These are phyloP conservation scores for Siniperca knerii DNA, from an alignment of 2,113 vertebrate species.

Conservation along the genomic window DNA sequence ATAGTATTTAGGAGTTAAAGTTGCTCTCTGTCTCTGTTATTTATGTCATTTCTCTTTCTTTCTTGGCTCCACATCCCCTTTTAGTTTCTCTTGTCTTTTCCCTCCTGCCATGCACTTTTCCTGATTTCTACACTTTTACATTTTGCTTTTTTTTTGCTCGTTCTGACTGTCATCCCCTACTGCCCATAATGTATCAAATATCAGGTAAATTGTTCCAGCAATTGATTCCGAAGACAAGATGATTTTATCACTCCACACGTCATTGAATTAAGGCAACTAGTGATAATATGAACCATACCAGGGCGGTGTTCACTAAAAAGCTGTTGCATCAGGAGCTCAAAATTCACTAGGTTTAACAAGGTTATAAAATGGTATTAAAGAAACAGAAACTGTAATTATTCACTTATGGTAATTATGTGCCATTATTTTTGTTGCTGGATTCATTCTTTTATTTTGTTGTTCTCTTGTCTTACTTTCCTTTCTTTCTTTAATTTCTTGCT, in stretches of 20 bases:
- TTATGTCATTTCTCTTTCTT: background rate
- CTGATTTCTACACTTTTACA: background rate
- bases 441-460: background rate
- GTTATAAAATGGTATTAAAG: background rate
- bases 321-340: constrained; percentile 6
- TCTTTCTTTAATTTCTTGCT: background rate
- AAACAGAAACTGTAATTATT: background rate
- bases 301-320: background rate
- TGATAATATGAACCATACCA: constrained; percentile 18
- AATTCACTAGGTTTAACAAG: constrained; percentile 1
- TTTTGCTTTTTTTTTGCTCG: background rate
- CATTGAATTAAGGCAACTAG: constrained; percentile 33
- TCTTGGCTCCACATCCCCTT: background rate
- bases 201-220: constrained; percentile 19
- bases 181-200: constrained; percentile 2
- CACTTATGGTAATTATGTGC: background rate
- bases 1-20: background rate
- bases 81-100: background rate
- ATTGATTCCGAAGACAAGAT: background rate
- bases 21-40: background rate
- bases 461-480: background rate
- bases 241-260: constrained; percentile 14
- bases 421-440: background rate
- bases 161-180: background rate
- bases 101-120: background rate